Evolutionary conservation across 2,113 vertebrate genomes (phyloP).

Genomic region (Spheniscus mendiculus): DNA sequence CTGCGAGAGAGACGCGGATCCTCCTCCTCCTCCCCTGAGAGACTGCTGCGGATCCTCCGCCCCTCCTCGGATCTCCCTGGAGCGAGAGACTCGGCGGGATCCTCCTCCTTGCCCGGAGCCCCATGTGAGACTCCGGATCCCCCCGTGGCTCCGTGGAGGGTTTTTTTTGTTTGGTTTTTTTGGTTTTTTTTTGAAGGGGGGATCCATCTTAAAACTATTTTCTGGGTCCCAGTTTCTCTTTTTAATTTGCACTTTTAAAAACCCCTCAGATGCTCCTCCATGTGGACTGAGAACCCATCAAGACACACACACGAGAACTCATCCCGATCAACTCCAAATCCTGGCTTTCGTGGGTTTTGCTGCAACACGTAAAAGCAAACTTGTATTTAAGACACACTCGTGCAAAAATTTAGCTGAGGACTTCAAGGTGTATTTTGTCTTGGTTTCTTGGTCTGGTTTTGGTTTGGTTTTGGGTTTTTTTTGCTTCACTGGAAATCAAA

Average conservation of each 20-base stretch:
- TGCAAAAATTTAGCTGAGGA: constrained; percentile 53
- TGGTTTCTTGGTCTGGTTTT: constrained; percentile 14
- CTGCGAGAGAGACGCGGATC: constrained; percentile 14
- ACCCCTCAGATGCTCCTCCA: constrained; percentile 54
- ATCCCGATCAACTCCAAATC: constrained; percentile 37
- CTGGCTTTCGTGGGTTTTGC: constrained; percentile 55
- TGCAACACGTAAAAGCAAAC: constrained; percentile 50
- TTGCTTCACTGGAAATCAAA: constrained; percentile 58
- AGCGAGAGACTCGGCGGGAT: neutral
- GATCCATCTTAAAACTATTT: constrained; percentile 19
- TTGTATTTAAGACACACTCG: constrained; percentile 54
- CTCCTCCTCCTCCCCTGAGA: neutral
- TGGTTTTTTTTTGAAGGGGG: neutral
- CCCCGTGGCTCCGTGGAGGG: neutral
- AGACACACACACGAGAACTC: constrained; percentile 36
- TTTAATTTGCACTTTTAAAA: constrained; percentile 70
- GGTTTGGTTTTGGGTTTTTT: neutral
- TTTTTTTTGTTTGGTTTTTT: neutral
- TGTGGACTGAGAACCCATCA: constrained; percentile 62
- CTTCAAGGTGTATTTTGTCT: constrained; percentile 36
- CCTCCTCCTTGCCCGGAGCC: constrained; percentile 18
- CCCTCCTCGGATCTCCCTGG: neutral
- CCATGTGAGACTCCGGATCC: constrained; percentile 38
- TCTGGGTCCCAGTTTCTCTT: constrained; percentile 6
- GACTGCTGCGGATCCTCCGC: neutral